Evolutionary conservation across 1,140 invertebrate species (phyloP).

Genomic region (Aphis gossypii): DNA sequence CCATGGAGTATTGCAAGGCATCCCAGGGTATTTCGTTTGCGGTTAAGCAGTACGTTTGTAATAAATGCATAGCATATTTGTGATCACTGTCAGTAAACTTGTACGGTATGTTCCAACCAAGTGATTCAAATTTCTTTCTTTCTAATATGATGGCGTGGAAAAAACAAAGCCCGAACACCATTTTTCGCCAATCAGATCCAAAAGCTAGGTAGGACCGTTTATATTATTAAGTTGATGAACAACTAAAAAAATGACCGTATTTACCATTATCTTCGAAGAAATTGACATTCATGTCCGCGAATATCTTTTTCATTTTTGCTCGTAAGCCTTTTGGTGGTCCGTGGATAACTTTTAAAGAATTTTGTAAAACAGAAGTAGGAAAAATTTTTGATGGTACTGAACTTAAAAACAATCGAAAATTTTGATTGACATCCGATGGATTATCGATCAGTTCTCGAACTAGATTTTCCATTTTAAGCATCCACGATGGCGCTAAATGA

Average conservation of each 20-base stretch:
- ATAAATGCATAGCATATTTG: conserved; percentile 82
- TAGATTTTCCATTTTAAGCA: conserved; percentile 77
- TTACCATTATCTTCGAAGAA: conserved; percentile 83
- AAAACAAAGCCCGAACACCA: conserved; percentile 79
- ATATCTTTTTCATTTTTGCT: conserved; percentile 79
- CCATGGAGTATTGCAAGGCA: conserved; percentile 85
- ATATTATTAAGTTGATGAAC: neutral
- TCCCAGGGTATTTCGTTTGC: conserved; percentile 78
- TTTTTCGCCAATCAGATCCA: conserved; percentile 72
- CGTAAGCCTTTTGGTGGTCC: conserved; percentile 83
- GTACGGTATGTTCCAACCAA: conserved; percentile 91
- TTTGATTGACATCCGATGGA: conserved; percentile 66
- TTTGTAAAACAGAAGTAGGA: conserved; percentile 88
- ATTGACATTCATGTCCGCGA: conserved; percentile 78
- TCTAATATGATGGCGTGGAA: conserved; percentile 89
- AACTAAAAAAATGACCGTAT: neutral
- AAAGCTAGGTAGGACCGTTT: neutral
- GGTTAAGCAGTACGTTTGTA: conserved; percentile 80
- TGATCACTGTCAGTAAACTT: conserved; percentile 89
- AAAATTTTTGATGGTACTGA: conserved; percentile 87
- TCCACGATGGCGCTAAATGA: conserved; percentile 90
- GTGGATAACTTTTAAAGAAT: conserved; percentile 91
- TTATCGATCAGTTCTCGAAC: conserved; percentile 75
- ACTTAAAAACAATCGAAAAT: conserved; percentile 86
- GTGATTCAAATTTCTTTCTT: conserved; percentile 86